Evolutionary conservation across 2,113 vertebrate species (phyloP), one percentile per base, ranked within the genome.

Genomic region (Passer montanus): DNA sequence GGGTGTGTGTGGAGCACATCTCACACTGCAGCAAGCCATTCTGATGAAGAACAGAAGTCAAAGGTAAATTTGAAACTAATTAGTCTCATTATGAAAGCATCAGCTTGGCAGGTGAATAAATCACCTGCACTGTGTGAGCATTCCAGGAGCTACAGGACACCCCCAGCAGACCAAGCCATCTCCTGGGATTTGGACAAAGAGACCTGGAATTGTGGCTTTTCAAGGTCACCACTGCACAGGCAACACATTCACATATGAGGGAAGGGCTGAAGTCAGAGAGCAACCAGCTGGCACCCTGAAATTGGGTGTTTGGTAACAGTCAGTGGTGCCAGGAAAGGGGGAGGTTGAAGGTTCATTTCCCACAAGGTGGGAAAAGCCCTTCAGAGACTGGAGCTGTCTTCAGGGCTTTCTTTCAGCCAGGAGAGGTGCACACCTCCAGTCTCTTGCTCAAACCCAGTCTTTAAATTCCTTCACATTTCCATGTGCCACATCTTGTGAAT

Each of bases 401-500:
- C 68, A 33, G 27, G 49, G 30, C 11, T 62, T 53, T 13, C 23
- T 47, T 44, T 35, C 5, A 37, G 5, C 19, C 39, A 60, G 26
- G 26, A 67, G n/a, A 58, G 9, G 9, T 6, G 24, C 14, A 35
- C 15, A 28, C 1, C 9, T 4, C 37, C 73, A 49, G 17, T 2
- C 11, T 15, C 23, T 19, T 41, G 8, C 26, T 55, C 79, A 81
- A 60, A 46, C 14, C 2, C 1, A 5, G 43, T 8, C 31, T 43
- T 69, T 7, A 4, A n/a, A 50, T 63, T 66, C 43, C 44, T 43
- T 16, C 66, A 9, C 18, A 49, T 30, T 58, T 52, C 78, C n/a
- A 27, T 1, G 7, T 7, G 10, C 46, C 33, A 12, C 14, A 4
- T 39, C n/a, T 44, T 6, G 0, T 23, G 70, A 56, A 0, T 49